phyloP scores from a whole-genome alignment of 2,888 invertebrate genomes.

The Atethmia centrago region DNA sequence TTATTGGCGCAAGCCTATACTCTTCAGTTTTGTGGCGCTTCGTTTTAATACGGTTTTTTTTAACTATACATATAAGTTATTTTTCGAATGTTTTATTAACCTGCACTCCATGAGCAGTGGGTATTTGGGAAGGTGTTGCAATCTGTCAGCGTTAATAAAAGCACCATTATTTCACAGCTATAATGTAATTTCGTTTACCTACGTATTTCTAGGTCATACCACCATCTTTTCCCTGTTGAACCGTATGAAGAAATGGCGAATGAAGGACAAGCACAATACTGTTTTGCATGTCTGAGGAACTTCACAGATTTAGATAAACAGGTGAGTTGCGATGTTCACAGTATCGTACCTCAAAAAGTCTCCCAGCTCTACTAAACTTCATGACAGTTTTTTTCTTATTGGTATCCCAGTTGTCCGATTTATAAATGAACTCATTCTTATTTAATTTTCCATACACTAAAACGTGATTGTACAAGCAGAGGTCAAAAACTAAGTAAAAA shows the following conservation, averaged over 20 bases:
- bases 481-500: too few species aligned
- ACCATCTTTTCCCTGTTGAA: slow-evolving; percentile 98
- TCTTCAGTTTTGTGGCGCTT: background rate
- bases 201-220: slow-evolving; percentile 94
- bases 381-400: background rate
- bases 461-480: too few species aligned
- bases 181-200: background rate
- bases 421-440: background rate
- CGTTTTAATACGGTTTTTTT: background rate
- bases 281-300: slow-evolving; percentile 94
- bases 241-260: slow-evolving; percentile 94
- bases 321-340: slow-evolving; percentile 77
- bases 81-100: background rate
- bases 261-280: slow-evolving; percentile 91
- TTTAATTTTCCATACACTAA: too few species aligned
- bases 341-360: background rate
- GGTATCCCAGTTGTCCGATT: background rate
- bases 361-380: background rate
- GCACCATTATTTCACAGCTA: background rate
- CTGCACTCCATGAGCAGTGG: background rate
- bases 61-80: background rate
- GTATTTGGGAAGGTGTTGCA: background rate
- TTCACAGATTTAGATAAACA: slow-evolving; percentile 93
- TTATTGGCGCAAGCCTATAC: too few species aligned
- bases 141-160: background rate